Base-by-base conservation (phyloP, 2,888 invertebrate species). In the Elmis aenea region DNA sequence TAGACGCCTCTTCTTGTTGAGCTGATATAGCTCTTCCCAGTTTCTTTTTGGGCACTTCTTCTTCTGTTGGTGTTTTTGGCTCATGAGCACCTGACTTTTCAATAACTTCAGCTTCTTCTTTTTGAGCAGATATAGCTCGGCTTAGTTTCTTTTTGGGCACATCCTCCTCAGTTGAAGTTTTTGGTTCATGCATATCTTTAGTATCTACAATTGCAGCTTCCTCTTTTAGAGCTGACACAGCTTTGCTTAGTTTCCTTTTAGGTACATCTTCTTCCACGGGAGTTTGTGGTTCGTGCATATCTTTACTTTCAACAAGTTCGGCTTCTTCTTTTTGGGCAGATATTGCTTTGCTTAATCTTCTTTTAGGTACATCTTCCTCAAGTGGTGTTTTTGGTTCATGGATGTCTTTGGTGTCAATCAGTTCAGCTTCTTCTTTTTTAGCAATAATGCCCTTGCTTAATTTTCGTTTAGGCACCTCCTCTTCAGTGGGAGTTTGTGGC, bases 341-440 rank as follows among this genome's bases (percentile, higher is more conserved):
- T n/a, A 29, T 13, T 3, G 26, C 38, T 2, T 25, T 38, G 6
- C 26, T 23, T 5, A 33, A 6, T 34, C 37, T 38, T 20, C 9
- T 14, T 21, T 33, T 25, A 8, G 36, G 29, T 0, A 36, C 18
- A 2, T 37, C 38, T 34, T 45, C 38, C 37, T 60, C 60, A 16
- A 59, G 39, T 20, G 57, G 46, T 1, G 59, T 55, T 51, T 59
- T 58, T 2, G 55, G 48, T 13, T 50, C 47, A 12, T 23, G 5
- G 10, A 8, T 41, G 21, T 9, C 5, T 21, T 38, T 27, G 9
- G 26, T 15, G 9, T 31, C 25, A 13, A 46, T 12, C n/a, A n/a
- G n/a, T 28, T 46, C 52, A n/a, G 38, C 29, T 34, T 48, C 45
- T 35, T 51, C 43, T 38, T 51, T 51, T 28, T 46, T 33, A 15